Evolutionary conservation across 1,140 invertebrate species (phyloP).

Genomic region (Chironomus striatipennis): DNA sequence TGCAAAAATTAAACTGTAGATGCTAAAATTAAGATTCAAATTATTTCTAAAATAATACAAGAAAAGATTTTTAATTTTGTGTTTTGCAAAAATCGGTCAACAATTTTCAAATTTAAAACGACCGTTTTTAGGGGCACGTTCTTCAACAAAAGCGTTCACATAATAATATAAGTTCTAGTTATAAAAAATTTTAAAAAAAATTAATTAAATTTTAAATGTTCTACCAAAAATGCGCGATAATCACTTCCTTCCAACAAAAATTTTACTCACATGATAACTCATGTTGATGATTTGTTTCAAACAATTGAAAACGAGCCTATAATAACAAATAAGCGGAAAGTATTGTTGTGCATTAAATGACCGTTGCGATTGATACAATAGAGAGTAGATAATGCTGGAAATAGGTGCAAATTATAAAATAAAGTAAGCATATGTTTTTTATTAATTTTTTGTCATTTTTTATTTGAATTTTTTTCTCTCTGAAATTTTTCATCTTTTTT

Average conservation of each 20-base stretch:
- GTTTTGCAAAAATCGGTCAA: too few relatives aligned
- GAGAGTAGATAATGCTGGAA: neutral
- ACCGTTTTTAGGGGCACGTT: too few relatives aligned
- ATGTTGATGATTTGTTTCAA: neutral
- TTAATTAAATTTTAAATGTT: too few relatives aligned
- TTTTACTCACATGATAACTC: neutral
- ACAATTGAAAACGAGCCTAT: slow-evolving; percentile 8
- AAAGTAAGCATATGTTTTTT: slow-evolving; percentile 5
- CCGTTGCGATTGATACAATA: neutral
- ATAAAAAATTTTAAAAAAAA: too few relatives aligned
- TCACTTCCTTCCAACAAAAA: neutral
- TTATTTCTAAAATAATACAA: too few relatives aligned
- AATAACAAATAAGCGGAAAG: slow-evolving; percentile 21
- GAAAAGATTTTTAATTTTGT: too few relatives aligned
- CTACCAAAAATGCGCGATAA: neutral
- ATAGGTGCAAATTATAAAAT: slow-evolving; percentile 1
- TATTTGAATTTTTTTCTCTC: slow-evolving; percentile 2
- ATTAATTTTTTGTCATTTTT: slow-evolving; percentile 23
- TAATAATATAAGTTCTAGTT: too few relatives aligned
- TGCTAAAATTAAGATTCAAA: too few relatives aligned
- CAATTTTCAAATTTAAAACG: too few relatives aligned
- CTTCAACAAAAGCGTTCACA: too few relatives aligned
- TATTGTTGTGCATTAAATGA: slow-evolving; percentile 20
- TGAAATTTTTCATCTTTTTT: neutral
- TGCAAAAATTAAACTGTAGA: too few relatives aligned